Conservation (phyloP, 2,888 invertebrate genomes). For the Dione juno region DNA sequence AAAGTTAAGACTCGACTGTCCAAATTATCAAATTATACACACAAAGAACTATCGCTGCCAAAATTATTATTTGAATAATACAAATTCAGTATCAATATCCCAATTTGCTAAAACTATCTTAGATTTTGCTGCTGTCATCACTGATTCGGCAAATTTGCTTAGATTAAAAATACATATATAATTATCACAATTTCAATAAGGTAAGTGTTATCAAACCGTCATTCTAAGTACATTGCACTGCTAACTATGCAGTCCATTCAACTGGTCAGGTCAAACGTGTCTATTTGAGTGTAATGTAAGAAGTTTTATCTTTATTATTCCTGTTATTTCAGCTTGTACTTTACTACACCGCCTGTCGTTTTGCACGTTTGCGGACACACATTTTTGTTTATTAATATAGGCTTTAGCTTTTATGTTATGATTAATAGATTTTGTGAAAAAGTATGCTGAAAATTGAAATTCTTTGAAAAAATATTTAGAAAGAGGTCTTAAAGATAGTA, state of each 20-base stretch:
- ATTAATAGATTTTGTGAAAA: not conserved
- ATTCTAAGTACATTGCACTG: conserved; percentile 33
- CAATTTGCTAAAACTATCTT: not conserved
- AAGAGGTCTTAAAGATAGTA: not conserved
- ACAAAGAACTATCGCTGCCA: not conserved
- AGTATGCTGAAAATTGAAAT: not conserved
- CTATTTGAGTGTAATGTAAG: conserved; percentile 28
- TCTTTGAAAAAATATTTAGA: not conserved
- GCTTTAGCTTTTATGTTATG: not conserved
- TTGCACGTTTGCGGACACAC: not conserved
- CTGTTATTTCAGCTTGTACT: conserved; percentile 18
- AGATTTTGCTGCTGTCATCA: too few relatives aligned
- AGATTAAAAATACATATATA: too few relatives aligned
- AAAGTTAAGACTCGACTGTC: not conserved
- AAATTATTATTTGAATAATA: too few relatives aligned
- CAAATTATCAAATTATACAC: not conserved
- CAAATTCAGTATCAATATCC: not conserved
- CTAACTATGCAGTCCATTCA: conserved; percentile 26
- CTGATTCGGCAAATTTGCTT: too few relatives aligned
- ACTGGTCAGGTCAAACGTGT: conserved; percentile 25
- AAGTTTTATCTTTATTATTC: conserved; percentile 27
- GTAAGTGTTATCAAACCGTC: conserved; percentile 20
- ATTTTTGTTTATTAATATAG: not conserved
- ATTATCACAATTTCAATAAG: conserved; percentile 2
- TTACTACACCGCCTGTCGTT: not conserved